Evolutionary conservation across 1,140 invertebrate genomes (phyloP), one percentile per base, ranked within the genome.

Genomic region (Sycophila sp.): DNA sequence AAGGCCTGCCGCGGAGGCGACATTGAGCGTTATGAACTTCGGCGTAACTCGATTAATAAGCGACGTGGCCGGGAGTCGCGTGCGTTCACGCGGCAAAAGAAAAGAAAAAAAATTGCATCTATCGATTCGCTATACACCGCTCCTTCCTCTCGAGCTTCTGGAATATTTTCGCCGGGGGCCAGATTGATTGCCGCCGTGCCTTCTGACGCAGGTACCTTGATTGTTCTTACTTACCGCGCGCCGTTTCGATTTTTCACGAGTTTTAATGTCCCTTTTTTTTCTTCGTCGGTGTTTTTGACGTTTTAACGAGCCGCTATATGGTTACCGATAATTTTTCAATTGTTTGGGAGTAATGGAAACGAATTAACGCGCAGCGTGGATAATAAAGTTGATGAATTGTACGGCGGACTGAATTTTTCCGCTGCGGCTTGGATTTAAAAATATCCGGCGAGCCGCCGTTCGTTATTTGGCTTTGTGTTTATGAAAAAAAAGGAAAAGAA

Each of bases 1-100:
- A 36, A 38, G 55, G 55, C n/a, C 59, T 62, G 13, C 24, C 38
- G 1, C 56, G 34, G 13, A 28, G 4, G 30, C 40, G 40, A 26
- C 53, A 59, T 58, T 59, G 38, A 49, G 15, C 19, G 30, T 49
- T 68, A 26, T 15, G 40, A 66, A 45, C 51, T 56, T 45, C 42
- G 7, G 8, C 49, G 19, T 42, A 56, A 56, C 32, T 38, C 40
- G 47, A 65, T 65, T 53, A 65, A 65, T 38, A 53, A 17, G 45
- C 32, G 47, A 49, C 42, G 2, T 10, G 40, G 40, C 40, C 42
- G 42, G 42, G 24, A 47, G 42, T 47, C 42, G 42, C 24, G n/a
- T 10, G 42, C 42, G 42, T 22, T 47, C 7, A 47, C 42, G 42
- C 19, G 24, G 24, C n/a, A 49, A 34, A 49, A 63, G 34, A 55